These are phyloP conservation scores for Cirrhinus molitorella DNA, from an alignment of 2,797 vertebrate species.

Conservation along the genomic window DNA sequence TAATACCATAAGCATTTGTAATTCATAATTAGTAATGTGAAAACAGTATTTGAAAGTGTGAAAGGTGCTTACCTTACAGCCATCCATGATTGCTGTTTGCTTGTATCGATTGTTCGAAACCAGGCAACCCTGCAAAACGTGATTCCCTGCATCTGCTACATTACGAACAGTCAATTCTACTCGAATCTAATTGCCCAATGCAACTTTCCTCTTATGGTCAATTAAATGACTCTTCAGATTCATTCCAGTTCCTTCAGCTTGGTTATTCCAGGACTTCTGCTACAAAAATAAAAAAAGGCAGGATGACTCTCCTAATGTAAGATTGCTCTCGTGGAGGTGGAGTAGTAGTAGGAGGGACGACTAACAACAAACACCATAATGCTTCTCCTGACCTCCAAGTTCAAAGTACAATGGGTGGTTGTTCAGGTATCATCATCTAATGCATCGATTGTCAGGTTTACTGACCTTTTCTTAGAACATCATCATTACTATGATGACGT, in stretches of 20 bases:
- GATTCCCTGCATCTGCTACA: conserved; percentile 62
- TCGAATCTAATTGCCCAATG: conserved; percentile 69
- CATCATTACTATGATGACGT: not conserved
- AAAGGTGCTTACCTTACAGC: conserved; percentile 5
- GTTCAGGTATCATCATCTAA: not conserved
- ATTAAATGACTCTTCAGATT: conserved; percentile 61
- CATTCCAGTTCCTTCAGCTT: conserved; percentile 22
- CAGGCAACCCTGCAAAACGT: conserved; percentile 67
- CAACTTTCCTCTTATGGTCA: conserved; percentile 55
- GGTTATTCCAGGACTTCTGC: conserved; percentile 17
- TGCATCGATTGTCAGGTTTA: conserved; percentile 1
- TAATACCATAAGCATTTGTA: not conserved
- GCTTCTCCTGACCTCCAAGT: not conserved
- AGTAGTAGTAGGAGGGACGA: not conserved
- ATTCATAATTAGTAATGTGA: not conserved
- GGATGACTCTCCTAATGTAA: not conserved
- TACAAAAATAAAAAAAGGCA: not conserved
- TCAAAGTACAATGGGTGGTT: not conserved
- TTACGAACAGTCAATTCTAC: conserved; percentile 70
- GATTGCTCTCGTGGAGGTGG: too few relatives aligned
- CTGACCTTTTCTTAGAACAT: not conserved
- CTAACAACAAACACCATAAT: not conserved
- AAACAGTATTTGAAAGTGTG: not conserved
- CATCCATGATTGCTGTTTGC: conserved; percentile 17
- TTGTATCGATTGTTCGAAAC: conserved; percentile 73